A percentile compares a stretch with the other conserved stretches of the same genome.
These are phyloP conservation scores for Circaetus gallicus DNA, from an alignment of 2,113 vertebrate genomes.

Conservation along the genomic window DNA sequence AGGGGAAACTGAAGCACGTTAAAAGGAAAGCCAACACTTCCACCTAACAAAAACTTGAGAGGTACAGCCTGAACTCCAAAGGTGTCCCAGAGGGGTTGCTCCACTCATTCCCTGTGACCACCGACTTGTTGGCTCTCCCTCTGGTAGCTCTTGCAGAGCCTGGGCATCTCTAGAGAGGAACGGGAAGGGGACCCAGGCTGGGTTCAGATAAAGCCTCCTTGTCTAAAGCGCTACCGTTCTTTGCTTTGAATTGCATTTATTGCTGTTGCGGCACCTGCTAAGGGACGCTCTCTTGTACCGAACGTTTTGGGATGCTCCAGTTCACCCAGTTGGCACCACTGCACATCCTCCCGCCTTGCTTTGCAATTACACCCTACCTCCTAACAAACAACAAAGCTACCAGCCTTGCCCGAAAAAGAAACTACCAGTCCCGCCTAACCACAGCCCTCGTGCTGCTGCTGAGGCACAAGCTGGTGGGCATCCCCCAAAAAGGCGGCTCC, in stretches of 20 bases:
- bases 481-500: neutral
- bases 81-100: neutral
- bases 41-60: neutral
- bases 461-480: neutral
- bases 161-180: rapidly evolving
- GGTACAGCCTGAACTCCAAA: neutral
- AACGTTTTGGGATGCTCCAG: neutral
- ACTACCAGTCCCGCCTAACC: neutral
- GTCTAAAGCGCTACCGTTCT: neutral
- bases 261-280: neutral
- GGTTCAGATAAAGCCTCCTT: neutral
- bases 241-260: neutral
- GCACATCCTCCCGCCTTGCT: rapidly evolving
- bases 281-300: neutral
- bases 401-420: neutral
- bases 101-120: neutral
- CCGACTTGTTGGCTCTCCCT: rapidly evolving
- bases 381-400: neutral
- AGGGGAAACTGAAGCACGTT: neutral
- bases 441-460: neutral
- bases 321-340: neutral
- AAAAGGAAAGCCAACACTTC: neutral
- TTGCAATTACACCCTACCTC: neutral
- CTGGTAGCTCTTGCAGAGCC: neutral
- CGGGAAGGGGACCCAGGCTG: neutral